Evolutionary conservation across 2,888 invertebrate genomes (phyloP).

Genomic region (Cephalotes varians): DNA sequence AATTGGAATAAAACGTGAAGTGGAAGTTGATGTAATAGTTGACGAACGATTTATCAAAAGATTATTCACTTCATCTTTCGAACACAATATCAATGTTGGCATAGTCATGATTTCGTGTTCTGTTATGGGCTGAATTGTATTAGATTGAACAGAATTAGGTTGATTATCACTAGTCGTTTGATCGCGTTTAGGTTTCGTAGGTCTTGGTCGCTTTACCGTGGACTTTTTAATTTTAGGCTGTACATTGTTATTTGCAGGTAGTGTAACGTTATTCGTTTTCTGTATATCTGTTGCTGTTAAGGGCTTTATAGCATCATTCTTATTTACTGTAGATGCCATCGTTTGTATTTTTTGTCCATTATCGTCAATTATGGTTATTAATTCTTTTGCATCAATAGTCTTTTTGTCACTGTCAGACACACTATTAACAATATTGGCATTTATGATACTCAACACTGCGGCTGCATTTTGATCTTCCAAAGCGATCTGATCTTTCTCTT

Average conservation of each 20-base stretch:
- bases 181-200: slow-evolving; percentile 56
- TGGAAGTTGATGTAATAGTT: slow-evolving; percentile 44
- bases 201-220: slow-evolving; percentile 50
- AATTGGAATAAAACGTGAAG: slow-evolving; percentile 79
- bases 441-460: slow-evolving; percentile 83
- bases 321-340: not conserved
- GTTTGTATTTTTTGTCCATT: slow-evolving; percentile 35
- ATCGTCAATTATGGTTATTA: not conserved
- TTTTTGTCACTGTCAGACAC: slow-evolving; percentile 47
- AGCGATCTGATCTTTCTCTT: slow-evolving; percentile 70
- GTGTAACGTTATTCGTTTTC: not conserved
- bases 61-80: slow-evolving; percentile 75
- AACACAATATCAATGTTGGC: slow-evolving; percentile 80
- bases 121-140: slow-evolving; percentile 3
- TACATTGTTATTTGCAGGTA: not conserved
- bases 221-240: slow-evolving; percentile 58
- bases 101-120: slow-evolving; percentile 62
- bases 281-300: not conserved
- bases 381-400: slow-evolving; percentile 45
- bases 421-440: slow-evolving; percentile 77
- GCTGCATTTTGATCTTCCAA: slow-evolving; percentile 84
- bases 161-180: slow-evolving; percentile 21
- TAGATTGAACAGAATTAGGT: not conserved
- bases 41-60: slow-evolving; percentile 44
- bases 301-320: slow-evolving; percentile 28